Percentiles rank a stretch among this genome's conserved stretches.
These are phyloP conservation scores for Tenualosa thibaudeaui DNA, from an alignment of 2,797 vertebrate species.

Conservation along the genomic window DNA sequence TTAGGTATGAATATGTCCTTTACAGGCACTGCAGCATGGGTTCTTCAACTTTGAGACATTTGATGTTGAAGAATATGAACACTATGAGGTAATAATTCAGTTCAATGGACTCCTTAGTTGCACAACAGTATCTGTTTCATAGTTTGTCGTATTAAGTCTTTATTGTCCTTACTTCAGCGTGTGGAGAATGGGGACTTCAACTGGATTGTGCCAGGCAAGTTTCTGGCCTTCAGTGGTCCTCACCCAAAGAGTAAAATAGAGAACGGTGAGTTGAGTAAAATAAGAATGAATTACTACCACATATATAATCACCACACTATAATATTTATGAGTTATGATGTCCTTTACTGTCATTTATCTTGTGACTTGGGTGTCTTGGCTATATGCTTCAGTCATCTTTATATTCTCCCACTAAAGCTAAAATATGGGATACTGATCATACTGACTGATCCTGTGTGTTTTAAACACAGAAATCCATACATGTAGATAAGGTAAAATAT, in stretches of 20 bases:
- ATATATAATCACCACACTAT: background rate
- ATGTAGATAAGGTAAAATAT: background rate
- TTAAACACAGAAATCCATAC: too few species aligned
- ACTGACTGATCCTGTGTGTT: too few species aligned
- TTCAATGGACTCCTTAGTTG: background rate
- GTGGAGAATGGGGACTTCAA: slow-evolving; percentile 95
- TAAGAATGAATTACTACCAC: too few species aligned
- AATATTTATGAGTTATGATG: too few species aligned
- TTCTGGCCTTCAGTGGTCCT: slow-evolving; percentile 92
- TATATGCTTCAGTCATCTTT: background rate
- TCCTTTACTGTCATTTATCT: too few species aligned
- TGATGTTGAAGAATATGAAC: slow-evolving; percentile 89
- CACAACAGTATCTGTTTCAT: background rate
- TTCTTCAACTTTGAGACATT: slow-evolving; percentile 92
- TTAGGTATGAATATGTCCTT: background rate
- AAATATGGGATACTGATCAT: too few species aligned
- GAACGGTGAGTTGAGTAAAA: slow-evolving; percentile 77
- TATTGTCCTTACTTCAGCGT: slow-evolving; percentile 63
- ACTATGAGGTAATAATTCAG: slow-evolving; percentile 85
- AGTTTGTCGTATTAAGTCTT: background rate
- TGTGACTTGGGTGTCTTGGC: background rate
- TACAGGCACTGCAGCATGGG: slow-evolving; percentile 84
- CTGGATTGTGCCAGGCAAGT: slow-evolving; percentile 88
- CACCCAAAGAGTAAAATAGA: slow-evolving; percentile 90
- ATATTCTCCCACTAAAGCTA: too few species aligned